phyloP scores from a whole-genome alignment of 2,113 vertebrate genomes.

The Ranitomeya variabilis region DNA sequence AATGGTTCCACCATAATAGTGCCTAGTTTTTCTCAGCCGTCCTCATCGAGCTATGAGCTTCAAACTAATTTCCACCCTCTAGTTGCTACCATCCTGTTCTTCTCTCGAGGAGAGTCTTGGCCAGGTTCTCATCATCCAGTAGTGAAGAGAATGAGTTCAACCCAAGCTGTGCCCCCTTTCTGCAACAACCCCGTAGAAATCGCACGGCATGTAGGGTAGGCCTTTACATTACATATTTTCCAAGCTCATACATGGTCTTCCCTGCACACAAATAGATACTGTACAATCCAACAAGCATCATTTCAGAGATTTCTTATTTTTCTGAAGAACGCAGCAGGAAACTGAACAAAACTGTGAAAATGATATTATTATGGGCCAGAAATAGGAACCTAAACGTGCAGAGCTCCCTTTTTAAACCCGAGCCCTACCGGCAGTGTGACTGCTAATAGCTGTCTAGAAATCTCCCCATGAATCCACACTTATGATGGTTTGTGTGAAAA shows the following conservation, averaged over 20 bases:
- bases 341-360: neutral
- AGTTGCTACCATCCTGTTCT: neutral
- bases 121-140: too few relatives aligned
- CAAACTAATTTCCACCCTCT: neutral
- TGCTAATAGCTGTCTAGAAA: constrained; percentile 3
- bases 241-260: neutral
- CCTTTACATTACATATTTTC: too few relatives aligned
- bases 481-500: neutral
- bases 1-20: neutral
- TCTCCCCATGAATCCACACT: constrained; percentile 1
- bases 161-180: too few relatives aligned
- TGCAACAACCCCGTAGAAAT: too few relatives aligned
- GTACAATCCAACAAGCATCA: neutral
- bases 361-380: neutral
- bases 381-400: neutral
- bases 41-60: neutral
- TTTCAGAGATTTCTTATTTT: neutral
- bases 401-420: neutral
- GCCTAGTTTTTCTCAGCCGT: neutral
- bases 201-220: too few relatives aligned
- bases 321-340: neutral
- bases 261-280: neutral
- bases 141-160: too few relatives aligned
- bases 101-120: neutral
- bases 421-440: neutral